phyloP scores from a whole-genome alignment of 2,888 invertebrate species.

The Oxystoma pomonae region DNA sequence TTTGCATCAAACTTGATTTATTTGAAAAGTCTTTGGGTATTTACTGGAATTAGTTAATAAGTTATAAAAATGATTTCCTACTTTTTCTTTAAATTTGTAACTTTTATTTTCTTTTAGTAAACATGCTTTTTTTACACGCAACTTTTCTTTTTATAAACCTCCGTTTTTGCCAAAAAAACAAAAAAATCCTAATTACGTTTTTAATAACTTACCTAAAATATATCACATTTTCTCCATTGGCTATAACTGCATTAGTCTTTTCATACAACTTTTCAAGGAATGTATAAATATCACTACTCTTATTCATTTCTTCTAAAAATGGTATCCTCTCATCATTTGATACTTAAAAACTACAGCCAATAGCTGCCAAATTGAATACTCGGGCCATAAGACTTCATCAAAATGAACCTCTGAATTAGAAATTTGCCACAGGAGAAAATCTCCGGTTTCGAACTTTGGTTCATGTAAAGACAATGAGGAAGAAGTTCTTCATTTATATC shows the following conservation, averaged over 20 bases:
- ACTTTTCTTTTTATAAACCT: no score
- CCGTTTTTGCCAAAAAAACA: no score
- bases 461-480: constrained; percentile 67
- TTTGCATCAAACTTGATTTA: no score
- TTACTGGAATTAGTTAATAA: no score
- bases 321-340: constrained; percentile 55
- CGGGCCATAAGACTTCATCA: constrained; percentile 91
- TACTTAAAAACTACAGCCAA: constrained; percentile 82
- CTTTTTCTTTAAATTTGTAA: no score
- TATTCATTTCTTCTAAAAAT: constrained; percentile 5
- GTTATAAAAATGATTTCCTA: no score
- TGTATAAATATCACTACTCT: constrained; percentile 24
- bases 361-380: constrained; percentile 90
- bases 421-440: constrained; percentile 93
- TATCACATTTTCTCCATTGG: no score
- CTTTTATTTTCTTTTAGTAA: no score
- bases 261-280: constrained; percentile 1
- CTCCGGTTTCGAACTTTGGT: constrained; percentile 67
- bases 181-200: no score
- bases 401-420: constrained; percentile 81
- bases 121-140: no score
- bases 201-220: no score
- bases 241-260: constrained; percentile 1
- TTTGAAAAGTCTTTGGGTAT: no score
- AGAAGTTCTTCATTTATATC: constrained; percentile 78